These are phyloP conservation scores for Macrotis lagotis DNA, from an alignment of 2,113 vertebrate species.

Conservation along the genomic window DNA sequence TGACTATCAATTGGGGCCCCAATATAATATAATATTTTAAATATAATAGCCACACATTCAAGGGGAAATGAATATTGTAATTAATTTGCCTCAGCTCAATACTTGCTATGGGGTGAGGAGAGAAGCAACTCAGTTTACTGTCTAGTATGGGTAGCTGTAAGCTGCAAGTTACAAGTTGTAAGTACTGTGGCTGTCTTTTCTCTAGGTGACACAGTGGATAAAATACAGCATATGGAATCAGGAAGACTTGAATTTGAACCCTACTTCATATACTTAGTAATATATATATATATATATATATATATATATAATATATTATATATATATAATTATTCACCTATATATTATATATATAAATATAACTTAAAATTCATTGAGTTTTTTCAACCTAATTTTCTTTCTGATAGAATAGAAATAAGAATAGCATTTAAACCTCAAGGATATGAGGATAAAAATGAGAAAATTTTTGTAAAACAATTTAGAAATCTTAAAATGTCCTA, in stretches of 20 bases:
- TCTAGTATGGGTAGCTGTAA: too few relatives aligned
- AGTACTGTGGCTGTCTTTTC: background rate
- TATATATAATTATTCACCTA: too few relatives aligned
- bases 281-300: too few relatives aligned
- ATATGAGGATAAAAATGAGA: background rate
- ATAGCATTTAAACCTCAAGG: background rate
- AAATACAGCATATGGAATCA: background rate
- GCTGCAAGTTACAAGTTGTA: too few relatives aligned
- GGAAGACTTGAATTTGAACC: background rate
- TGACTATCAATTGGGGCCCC: too few relatives aligned
- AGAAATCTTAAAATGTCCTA: background rate
- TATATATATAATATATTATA: too few relatives aligned
- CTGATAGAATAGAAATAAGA: background rate
- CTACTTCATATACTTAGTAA: background rate
- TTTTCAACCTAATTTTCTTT: background rate
- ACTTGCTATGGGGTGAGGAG: background rate
- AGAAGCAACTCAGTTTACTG: background rate
- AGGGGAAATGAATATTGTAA: background rate
- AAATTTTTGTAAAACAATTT: background rate
- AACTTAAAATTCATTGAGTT: background rate
- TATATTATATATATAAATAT: too few relatives aligned
- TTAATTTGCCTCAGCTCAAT: background rate
- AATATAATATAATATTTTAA: background rate
- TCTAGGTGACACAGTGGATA: background rate
- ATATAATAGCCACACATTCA: constrained; percentile 25